Percentiles rank a stretch among this genome's conserved stretches.
Conservation (phyloP, 2,888 invertebrate species). For the Idaea biselata region DNA sequence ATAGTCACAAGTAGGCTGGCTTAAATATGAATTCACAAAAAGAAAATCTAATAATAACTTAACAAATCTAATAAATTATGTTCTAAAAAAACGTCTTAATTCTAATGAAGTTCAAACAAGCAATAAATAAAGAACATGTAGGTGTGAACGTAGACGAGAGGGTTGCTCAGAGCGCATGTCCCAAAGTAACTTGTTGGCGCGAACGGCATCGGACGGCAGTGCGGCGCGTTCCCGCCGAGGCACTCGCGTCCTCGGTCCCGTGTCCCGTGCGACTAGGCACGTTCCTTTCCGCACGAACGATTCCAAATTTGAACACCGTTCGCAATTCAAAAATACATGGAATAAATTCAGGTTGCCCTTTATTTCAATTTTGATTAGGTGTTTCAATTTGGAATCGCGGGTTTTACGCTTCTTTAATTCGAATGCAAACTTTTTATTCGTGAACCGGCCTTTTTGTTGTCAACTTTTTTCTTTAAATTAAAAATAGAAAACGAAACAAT, state of each 20-base stretch:
- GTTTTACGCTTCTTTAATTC: slow-evolving; percentile 9
- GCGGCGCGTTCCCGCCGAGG: slow-evolving; percentile 64
- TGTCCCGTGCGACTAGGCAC: slow-evolving; percentile 26
- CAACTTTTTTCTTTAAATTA: slow-evolving; percentile 11
- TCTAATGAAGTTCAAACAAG: slow-evolving; percentile 16
- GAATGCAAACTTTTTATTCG: slow-evolving; percentile 2
- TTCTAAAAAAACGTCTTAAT: neutral
- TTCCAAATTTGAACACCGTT: slow-evolving; percentile 37
- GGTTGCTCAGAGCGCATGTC: slow-evolving; percentile 70
- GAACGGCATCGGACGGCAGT: slow-evolving; percentile 64
- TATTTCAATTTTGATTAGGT: slow-evolving; percentile 9
- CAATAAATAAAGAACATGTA: slow-evolving; percentile 22
- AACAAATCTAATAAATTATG: no score
- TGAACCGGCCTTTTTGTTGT: neutral
- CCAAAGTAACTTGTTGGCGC: slow-evolving; percentile 74
- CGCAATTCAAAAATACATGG: slow-evolving; percentile 17
- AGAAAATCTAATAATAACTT: no score
- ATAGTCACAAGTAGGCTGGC: no score
- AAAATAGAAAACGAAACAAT: slow-evolving; percentile 19
- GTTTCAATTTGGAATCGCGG: slow-evolving; percentile 10
- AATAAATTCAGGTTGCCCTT: neutral
- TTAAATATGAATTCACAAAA: no score
- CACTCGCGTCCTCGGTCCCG: slow-evolving; percentile 42
- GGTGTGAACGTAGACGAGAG: slow-evolving; percentile 39
- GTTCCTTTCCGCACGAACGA: slow-evolving; percentile 41